Evolutionary conservation across 2,888 invertebrate species (phyloP).

Genomic region (Sarcophaga subvicina): DNA sequence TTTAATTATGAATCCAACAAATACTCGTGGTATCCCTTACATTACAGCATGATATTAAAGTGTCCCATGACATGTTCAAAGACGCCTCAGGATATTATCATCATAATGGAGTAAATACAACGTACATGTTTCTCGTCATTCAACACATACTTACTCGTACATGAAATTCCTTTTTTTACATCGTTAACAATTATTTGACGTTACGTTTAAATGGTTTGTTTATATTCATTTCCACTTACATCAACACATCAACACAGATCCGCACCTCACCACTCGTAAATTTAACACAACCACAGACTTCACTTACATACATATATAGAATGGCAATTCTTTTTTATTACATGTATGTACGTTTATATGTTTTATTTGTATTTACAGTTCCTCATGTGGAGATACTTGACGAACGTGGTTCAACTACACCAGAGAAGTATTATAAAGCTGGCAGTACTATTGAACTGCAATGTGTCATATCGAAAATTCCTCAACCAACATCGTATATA

Average conservation of each 20-base stretch:
- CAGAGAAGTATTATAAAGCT: constrained; percentile 91
- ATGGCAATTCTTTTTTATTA: not conserved
- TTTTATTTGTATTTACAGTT: constrained; percentile 83
- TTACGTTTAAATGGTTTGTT: constrained; percentile 36
- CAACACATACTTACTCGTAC: not conserved
- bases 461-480: constrained; percentile 91
- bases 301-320: not conserved
- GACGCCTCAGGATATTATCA: too few relatives aligned
- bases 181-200: constrained; percentile 34
- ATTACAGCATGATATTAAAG: too few relatives aligned
- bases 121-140: not conserved
- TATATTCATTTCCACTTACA: constrained; percentile 5
- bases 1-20: too few relatives aligned
- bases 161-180: constrained; percentile 7
- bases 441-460: constrained; percentile 92
- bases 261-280: constrained; percentile 16
- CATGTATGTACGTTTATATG: not conserved
- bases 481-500: constrained; percentile 89
- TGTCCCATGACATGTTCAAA: too few relatives aligned
- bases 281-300: not conserved
- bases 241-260: not conserved
- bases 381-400: constrained; percentile 92
- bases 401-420: constrained; percentile 88
- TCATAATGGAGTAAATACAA: too few relatives aligned
- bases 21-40: too few relatives aligned